Percentiles rank a stretch among this genome's conserved stretches.
These are phyloP conservation scores for Enteromius afrohamiltoni DNA, from an alignment of 2,797 vertebrate genomes.

Conservation along the genomic window DNA sequence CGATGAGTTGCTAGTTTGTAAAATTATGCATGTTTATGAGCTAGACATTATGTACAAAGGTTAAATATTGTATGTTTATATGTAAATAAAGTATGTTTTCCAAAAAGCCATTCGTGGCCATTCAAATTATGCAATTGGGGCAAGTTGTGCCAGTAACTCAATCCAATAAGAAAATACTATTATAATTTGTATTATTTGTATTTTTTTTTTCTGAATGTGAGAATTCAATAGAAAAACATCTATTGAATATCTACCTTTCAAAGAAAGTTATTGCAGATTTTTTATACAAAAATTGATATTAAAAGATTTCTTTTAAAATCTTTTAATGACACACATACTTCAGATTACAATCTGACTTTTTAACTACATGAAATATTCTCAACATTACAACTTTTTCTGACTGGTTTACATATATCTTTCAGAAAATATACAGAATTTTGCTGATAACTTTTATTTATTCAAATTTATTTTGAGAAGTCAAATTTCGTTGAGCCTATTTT, in stretches of 20 bases:
- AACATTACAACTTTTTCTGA: not conserved
- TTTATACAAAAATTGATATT: not conserved
- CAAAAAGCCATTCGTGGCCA: not conserved
- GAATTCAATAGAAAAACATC: not conserved
- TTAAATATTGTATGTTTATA: not conserved
- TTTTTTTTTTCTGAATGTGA: not conserved
- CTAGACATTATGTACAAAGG: not conserved
- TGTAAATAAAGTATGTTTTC: not conserved
- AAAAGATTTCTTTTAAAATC: not conserved
- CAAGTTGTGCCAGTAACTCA: not conserved
- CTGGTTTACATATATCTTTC: not conserved
- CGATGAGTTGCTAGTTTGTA: not conserved
- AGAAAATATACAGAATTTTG: not conserved
- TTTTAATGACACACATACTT: too few relatives aligned
- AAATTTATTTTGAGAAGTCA: not conserved
- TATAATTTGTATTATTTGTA: not conserved
- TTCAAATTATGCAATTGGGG: not conserved
- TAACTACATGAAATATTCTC: not conserved
- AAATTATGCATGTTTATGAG: not conserved
- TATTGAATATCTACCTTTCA: not conserved
- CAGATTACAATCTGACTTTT: not conserved
- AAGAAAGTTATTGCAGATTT: not conserved
- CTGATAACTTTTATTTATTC: not conserved
- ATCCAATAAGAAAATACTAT: not conserved
- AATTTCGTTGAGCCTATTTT: not conserved